These are phyloP conservation scores for Maconellicoccus hirsutus DNA, from an alignment of 1,140 invertebrate genomes.

Conservation along the genomic window DNA sequence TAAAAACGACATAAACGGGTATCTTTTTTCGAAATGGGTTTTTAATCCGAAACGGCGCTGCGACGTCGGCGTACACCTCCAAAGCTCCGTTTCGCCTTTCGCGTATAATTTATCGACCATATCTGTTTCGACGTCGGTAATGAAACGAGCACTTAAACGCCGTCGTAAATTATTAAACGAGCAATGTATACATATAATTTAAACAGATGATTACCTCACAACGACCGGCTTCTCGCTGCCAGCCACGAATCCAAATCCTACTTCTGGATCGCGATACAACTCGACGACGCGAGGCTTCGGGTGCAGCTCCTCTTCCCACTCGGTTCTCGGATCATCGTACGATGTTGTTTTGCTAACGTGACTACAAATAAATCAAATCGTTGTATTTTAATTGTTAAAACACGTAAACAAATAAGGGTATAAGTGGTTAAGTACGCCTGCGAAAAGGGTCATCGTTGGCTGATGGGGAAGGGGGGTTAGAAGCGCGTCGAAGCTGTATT, in stretches of 20 bases:
- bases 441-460: background rate
- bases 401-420: background rate
- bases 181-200: background rate
- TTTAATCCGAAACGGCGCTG: too few relatives aligned
- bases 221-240: conserved; percentile 83
- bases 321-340: conserved; percentile 62
- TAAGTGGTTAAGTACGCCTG: background rate
- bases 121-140: too few relatives aligned
- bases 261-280: conserved; percentile 54
- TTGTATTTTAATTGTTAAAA: background rate
- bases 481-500: too few relatives aligned
- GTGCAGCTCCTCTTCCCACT: conserved; percentile 46
- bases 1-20: too few relatives aligned
- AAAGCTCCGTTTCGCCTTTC: too few relatives aligned
- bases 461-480: too few relatives aligned
- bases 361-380: conserved; percentile 38
- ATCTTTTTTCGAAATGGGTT: too few relatives aligned
- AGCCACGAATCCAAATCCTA: conserved; percentile 88
- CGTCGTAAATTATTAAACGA: background rate
- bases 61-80: too few relatives aligned
- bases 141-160: too few relatives aligned
- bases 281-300: conserved; percentile 64
- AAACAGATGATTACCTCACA: conserved; percentile 46
- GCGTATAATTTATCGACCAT: too few relatives aligned
- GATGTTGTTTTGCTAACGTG: conserved; percentile 83